A percentile compares a stretch with the other conserved stretches of the same genome.
These are phyloP conservation scores for Cynodonichthys magdalenae DNA, from an alignment of 2,797 vertebrate genomes.

Conservation along the genomic window DNA sequence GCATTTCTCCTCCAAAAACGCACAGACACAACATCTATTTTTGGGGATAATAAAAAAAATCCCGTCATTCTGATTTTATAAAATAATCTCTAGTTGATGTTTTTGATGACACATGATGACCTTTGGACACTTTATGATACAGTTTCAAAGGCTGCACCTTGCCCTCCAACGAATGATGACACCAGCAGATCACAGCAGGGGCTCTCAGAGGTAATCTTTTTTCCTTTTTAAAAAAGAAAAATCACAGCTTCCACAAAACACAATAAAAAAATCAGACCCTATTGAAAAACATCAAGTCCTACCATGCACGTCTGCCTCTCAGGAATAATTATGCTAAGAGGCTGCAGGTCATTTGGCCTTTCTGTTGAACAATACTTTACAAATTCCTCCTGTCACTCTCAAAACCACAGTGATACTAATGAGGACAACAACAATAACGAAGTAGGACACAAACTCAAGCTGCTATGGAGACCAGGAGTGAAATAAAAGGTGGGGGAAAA, in stretches of 20 bases:
- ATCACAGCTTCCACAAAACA: neutral
- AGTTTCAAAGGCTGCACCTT: conserved; percentile 91
- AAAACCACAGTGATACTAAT: conserved; percentile 26
- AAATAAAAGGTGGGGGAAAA: conserved; percentile 6
- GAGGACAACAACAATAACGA: conserved; percentile 28
- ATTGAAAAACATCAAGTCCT: no score
- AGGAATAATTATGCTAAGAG: conserved; percentile 2
- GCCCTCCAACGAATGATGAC: conserved; percentile 89
- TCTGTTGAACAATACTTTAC: conserved; percentile 11
- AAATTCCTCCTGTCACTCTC: conserved; percentile 12
- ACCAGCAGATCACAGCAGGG: conserved; percentile 77
- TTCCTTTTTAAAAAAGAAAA: neutral
- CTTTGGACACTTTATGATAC: conserved; percentile 64
- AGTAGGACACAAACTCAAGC: conserved; percentile 27
- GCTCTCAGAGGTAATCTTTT: conserved; percentile 84
- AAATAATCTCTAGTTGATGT: conserved; percentile 21
- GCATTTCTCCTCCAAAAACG: neutral
- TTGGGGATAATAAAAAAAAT: conserved; percentile 9
- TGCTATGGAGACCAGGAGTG: conserved; percentile 44
- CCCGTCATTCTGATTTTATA: neutral
- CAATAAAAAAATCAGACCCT: no score
- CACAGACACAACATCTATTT: conserved; percentile 7
- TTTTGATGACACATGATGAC: conserved; percentile 31
- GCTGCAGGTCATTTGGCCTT: conserved; percentile 2
- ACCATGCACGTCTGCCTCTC: neutral